Base-by-base conservation (phyloP, 2,797 vertebrate genomes). In the Natrix natrix region DNA sequence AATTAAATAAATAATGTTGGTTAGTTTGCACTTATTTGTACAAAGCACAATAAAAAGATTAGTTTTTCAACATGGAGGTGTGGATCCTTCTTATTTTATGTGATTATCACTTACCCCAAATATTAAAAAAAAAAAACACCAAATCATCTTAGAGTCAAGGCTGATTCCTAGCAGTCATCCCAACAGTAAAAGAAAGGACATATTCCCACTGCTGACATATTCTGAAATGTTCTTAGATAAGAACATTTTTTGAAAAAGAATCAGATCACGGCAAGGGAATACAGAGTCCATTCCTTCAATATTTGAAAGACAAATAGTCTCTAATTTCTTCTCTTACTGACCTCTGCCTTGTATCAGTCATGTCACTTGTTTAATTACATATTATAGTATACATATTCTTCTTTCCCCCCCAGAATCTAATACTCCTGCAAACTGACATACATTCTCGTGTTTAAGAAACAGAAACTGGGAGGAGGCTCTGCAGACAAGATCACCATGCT, bases 11-110 rank as follows among this genome's bases (percentile, higher is more conserved):
- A 69, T 32, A 69, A 69, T 6, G 0, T 14, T 3, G 20, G 37
- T 48, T 43, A 12, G 74, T 48, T 83, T 78, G 63, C 55, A 93
- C 89, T 91, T 93, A 90, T 87, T 91, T 61, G 22, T n/a, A 69
- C 78, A 63, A 63, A 26, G 20, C 48, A 91, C 24, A 94, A 14
- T 90, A 54, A 86, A 93, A n/a, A 66, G 57, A 69, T 55, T 59
- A 22, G 22, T 4, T 69, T 52, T 17, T 26, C 14, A 26, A 69
- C 78, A 55, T 2, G 3, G 4, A 43, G 48, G 10, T 32, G 28
- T 56, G 57, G 87, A 63, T 59, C 48, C 22, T 22, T 57, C 22
- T 88, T 88, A 83, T 86, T 83, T 88, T 93, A 69, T 8, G 26
- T 60, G 20, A 43, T 52, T 52, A 59, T 10, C n/a, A 32, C 60